These are phyloP conservation scores for Crambe crambe DNA, from an alignment of 37 sponge, comb jelly and placozoan genomes.

Conservation along the genomic window DNA sequence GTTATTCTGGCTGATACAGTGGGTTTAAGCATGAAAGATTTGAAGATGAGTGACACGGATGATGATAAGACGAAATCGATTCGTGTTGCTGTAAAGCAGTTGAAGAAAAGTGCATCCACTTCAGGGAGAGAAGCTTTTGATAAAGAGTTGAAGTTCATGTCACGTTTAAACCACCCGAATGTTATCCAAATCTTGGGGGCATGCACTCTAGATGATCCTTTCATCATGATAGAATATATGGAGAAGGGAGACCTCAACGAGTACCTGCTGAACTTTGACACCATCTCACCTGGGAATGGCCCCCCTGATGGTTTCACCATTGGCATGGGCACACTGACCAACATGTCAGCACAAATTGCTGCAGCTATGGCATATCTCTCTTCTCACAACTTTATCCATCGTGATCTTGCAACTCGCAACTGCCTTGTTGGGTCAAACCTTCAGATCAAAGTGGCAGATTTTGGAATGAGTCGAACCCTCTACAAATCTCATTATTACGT, in stretches of 20 bases:
- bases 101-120: conserved; percentile 22
- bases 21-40: conserved; percentile 48
- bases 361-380: conserved; percentile 82
- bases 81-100: conserved; percentile 75
- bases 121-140: conserved; percentile 51
- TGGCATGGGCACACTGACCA: conserved; percentile 26
- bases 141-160: conserved; percentile 86
- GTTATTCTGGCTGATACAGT: conserved; percentile 74
- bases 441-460: conserved; percentile 83
- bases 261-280: conserved; percentile 58
- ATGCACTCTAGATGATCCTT: conserved; percentile 26
- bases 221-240: conserved; percentile 94
- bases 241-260: conserved; percentile 88
- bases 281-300: background rate
- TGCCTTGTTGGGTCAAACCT: conserved; percentile 81
- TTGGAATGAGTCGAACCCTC: conserved; percentile 88
- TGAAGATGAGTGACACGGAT: conserved; percentile 23
- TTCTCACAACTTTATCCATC: conserved; percentile 67
- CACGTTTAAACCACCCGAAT: conserved; percentile 60
- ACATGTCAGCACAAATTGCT: conserved; percentile 76
- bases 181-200: conserved; percentile 68
- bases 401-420: conserved; percentile 87
- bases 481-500: conserved; percentile 67
- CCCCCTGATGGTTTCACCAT: background rate
- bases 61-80: conserved; percentile 22